A percentile compares a stretch with the other conserved stretches of the same genome.
Evolutionary conservation across 2,888 invertebrate genomes (phyloP).

Genomic region (Ypsolopha sequella): DNA sequence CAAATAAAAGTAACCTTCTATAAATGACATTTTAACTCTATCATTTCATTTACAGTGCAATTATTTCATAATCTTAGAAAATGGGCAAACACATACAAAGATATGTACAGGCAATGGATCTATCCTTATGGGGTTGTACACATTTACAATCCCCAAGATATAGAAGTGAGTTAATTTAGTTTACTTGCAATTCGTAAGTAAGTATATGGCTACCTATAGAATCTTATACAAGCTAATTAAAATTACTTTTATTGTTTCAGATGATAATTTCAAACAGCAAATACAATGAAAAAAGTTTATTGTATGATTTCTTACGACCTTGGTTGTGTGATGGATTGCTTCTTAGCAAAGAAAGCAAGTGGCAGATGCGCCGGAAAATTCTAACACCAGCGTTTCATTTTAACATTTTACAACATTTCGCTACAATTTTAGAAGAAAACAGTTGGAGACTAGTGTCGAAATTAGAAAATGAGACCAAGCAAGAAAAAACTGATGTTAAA

Average conservation of each 20-base stretch:
- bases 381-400: constrained; percentile 76
- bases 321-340: constrained; percentile 48
- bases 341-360: constrained; percentile 57
- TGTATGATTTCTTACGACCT: constrained; percentile 35
- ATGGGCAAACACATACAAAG: constrained; percentile 4
- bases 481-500: constrained; percentile 44
- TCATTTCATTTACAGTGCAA: background rate
- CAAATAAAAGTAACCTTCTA: too few species aligned
- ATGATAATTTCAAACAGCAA: constrained; percentile 45
- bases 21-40: background rate
- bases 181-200: too few species aligned
- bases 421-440: constrained; percentile 45
- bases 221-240: too few species aligned
- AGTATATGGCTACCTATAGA: too few species aligned
- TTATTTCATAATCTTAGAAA: background rate
- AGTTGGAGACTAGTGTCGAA: constrained; percentile 31
- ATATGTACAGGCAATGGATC: constrained; percentile 6
- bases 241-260: constrained; percentile 13
- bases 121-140: constrained; percentile 8
- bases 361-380: constrained; percentile 71
- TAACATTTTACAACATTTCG: constrained; percentile 62
- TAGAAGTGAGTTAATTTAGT: constrained; percentile 11
- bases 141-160: constrained; percentile 10
- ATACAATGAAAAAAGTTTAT: constrained; percentile 42
- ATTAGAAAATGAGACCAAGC: constrained; percentile 20